Percentiles rank a stretch among this genome's conserved stretches.
phyloP scores from a whole-genome alignment of 2,113 vertebrate genomes.

The Tetrax tetrax region DNA sequence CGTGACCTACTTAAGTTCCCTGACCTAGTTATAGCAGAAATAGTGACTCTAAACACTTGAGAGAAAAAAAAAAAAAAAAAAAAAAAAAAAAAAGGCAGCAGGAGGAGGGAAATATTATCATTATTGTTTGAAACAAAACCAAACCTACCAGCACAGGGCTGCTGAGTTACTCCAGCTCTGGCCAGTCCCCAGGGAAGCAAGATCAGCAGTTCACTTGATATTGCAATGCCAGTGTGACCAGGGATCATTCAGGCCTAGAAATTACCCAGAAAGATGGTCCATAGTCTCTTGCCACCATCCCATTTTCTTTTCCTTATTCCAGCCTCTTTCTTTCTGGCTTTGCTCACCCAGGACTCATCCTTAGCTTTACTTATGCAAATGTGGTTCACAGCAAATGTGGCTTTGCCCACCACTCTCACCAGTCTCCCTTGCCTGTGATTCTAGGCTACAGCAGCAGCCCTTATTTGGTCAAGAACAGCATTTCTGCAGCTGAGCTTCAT shows the following conservation, averaged over 20 bases:
- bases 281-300: not conserved
- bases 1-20: conserved; percentile 74
- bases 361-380: not conserved
- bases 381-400: not conserved
- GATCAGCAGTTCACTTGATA: not conserved
- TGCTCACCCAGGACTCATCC: not conserved
- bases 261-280: not conserved
- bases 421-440: not conserved
- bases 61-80: not conserved
- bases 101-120: conserved; percentile 17
- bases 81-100: conserved; percentile 9
- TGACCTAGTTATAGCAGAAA: conserved; percentile 77
- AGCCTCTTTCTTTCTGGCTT: not conserved
- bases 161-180: not conserved
- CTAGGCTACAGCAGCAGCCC: not conserved
- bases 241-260: not conserved
- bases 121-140: conserved; percentile 45
- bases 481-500: not conserved
- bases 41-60: conserved; percentile 54
- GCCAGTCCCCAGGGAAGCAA: not conserved
- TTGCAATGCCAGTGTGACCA: not conserved
- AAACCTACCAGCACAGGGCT: not conserved
- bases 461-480: not conserved
- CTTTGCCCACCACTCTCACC: not conserved
- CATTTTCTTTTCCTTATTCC: not conserved